Evolutionary conservation across 2,113 vertebrate genomes (phyloP), one percentile per base, ranked within the genome.

Genomic region (Aramus guarauna): DNA sequence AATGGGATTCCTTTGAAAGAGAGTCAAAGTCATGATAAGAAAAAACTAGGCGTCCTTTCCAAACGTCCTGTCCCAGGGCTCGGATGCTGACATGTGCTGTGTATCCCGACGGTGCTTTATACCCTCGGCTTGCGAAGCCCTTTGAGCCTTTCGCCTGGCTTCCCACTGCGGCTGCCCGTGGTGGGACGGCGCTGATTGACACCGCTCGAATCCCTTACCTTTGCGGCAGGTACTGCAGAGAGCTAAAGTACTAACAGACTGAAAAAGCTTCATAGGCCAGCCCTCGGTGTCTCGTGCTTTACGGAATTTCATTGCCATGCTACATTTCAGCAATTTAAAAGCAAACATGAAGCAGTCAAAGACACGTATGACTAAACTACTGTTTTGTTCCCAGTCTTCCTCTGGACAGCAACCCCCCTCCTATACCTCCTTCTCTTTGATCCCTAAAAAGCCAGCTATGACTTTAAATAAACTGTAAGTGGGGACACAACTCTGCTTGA

Each of bases 361-460:
- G 68, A 47, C 13, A 23, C 0, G 0, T 76, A 73, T 59, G 39
- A 48, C 68, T 92, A 37, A 91, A 81, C 53, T 67, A 52, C 32
- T 69, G 66, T 47, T 94, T 89, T 87, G 56, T 75, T 92, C 39
- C 39, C 43, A 24, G 39, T 75, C 56, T 78, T 85, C 39, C 43
- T 43, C 69, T 39, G 24, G 82, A 47, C 43, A 89, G 68, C 73
- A 81, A 41, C 85, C 47, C 36, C 19, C 30, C 16, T 88, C 75
- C 72, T 39, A 22, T 13, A 86, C 6, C 24, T 15, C 20, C 21
- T 89, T 87, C 76, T 92, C 92, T 97, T 97, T 96, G 92, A 94
- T 97, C 83, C 79, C 91, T 95, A 94, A 82, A 95, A 96, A 92
- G 66, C 48, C 84, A 91, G 84, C 93, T 92, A 60, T 55, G 74